Evolutionary conservation across 30 jellyfish, hydroid and myxozoan species (phyloP).

Genomic region (Pelagia noctiluca): DNA sequence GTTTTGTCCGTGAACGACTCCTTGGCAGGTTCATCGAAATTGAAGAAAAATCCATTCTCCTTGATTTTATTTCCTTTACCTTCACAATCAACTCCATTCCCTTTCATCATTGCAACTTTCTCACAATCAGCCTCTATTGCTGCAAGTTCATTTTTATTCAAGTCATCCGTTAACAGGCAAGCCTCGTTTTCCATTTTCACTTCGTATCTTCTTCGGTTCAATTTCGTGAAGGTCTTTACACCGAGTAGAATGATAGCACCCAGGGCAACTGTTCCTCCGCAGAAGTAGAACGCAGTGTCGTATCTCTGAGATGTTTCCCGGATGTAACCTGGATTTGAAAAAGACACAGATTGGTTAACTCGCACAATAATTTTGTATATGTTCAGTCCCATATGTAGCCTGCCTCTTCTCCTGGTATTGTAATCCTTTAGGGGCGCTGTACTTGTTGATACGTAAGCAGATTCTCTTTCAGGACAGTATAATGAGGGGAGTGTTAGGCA

Average conservation of each 20-base stretch:
- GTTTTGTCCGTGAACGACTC: background rate
- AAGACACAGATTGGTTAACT: too few species aligned
- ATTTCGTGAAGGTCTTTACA: conserved; percentile 21
- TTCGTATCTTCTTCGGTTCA: background rate
- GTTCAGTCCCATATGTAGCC: too few species aligned
- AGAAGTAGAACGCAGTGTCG: conserved; percentile 55
- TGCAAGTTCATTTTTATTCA: too few species aligned
- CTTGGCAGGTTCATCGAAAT: background rate
- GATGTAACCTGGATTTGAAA: too few species aligned
- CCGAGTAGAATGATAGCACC: conserved; percentile 45
- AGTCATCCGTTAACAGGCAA: too few species aligned
- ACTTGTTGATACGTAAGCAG: background rate
- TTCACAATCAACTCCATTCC: background rate
- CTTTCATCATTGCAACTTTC: too few species aligned
- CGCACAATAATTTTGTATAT: too few species aligned
- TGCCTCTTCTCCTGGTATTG: too few species aligned
- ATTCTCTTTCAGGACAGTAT: background rate
- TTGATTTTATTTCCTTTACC: background rate
- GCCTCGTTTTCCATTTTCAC: too few species aligned
- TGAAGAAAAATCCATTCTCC: background rate
- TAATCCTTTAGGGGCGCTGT: too few species aligned
- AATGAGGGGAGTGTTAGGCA: background rate
- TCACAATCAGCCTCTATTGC: too few species aligned
- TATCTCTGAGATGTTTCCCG: conserved; percentile 50
- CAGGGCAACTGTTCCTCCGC: conserved; percentile 58